Evolutionary conservation across 23 tunicate species (phyloP).

Genomic region (Clavelina lepadiformis): DNA sequence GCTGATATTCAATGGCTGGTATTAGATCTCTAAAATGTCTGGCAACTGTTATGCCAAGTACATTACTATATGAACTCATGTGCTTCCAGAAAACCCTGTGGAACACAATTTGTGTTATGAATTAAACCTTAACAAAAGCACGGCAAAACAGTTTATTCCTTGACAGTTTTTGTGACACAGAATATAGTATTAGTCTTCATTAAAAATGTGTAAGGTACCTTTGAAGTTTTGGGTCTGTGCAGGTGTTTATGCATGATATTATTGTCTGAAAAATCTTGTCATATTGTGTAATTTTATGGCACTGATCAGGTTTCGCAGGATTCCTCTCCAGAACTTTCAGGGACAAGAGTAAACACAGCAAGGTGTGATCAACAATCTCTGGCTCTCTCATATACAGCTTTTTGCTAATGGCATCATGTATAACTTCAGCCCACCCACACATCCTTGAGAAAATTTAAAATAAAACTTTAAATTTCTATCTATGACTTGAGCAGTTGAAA

Average conservation of each 20-base stretch:
- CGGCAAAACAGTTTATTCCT: not conserved
- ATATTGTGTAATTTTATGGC: constrained; percentile 33
- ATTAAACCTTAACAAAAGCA: not conserved
- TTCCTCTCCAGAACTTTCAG: constrained; percentile 49
- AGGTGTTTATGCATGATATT: constrained; percentile 22
- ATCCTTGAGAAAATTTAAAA: constrained; percentile 15
- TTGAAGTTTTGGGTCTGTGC: constrained; percentile 11
- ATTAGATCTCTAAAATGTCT: constrained; percentile 30
- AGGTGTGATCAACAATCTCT: constrained; percentile 4
- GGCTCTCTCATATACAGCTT: constrained; percentile 49
- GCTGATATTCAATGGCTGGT: constrained; percentile 7
- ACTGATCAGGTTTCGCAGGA: constrained; percentile 31
- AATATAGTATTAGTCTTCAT: not conserved
- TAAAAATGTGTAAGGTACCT: constrained; percentile 15
- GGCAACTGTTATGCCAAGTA: not conserved
- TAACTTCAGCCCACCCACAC: constrained; percentile 49
- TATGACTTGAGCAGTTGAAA: not conserved
- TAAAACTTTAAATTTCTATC: not conserved
- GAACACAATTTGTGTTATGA: not conserved
- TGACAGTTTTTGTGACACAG: not conserved
- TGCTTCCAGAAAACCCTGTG: not conserved
- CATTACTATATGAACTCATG: constrained; percentile 1
- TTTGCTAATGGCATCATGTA: constrained; percentile 49
- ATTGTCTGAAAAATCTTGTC: constrained; percentile 43
- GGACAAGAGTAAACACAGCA: constrained; percentile 48